Evolutionary conservation across 2,797 vertebrate species (phyloP).

Genomic region (Natrix natrix): DNA sequence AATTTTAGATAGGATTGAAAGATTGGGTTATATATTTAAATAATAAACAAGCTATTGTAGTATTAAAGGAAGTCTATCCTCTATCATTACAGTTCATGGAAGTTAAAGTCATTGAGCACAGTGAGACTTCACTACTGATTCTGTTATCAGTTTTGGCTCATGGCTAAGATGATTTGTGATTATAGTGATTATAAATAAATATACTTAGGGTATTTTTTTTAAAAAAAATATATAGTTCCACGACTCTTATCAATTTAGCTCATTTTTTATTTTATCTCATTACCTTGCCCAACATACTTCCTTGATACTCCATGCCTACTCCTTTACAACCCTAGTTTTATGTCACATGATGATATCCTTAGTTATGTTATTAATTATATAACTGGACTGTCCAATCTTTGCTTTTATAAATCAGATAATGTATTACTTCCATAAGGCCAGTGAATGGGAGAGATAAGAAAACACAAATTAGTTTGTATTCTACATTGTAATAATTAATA

Average conservation of each 20-base stretch:
- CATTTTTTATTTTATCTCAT: neutral
- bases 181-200: neutral
- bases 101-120: neutral
- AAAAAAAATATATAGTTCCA: neutral
- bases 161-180: neutral
- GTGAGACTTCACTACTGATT: neutral
- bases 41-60: neutral
- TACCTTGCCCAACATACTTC: neutral
- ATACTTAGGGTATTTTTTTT: neutral
- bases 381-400: constrained; percentile 18
- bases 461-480: constrained; percentile 38
- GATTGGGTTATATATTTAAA: neutral
- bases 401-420: neutral
- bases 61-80: neutral
- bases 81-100: neutral
- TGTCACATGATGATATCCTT: neutral
- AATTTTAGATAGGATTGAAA: neutral
- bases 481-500: constrained; percentile 35
- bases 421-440: neutral
- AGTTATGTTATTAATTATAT: constrained; percentile 30
- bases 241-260: neutral
- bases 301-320: neutral
- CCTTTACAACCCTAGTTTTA: neutral
- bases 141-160: neutral
- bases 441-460: constrained; percentile 20